These are phyloP conservation scores for Poecilia velifera DNA, from an alignment of 2,797 vertebrate genomes.

Conservation along the genomic window DNA sequence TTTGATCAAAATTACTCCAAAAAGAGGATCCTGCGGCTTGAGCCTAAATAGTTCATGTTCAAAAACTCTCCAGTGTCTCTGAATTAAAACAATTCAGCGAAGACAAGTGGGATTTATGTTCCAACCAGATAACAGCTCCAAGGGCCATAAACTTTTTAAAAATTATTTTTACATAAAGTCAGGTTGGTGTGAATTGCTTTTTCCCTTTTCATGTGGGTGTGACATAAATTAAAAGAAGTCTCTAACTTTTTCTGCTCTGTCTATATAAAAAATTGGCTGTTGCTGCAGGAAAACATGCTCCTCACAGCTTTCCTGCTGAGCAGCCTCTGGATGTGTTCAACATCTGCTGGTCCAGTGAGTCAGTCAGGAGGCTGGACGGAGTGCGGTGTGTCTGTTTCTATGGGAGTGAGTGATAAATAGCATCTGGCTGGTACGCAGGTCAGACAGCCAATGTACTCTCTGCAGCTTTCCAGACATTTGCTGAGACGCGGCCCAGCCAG, in stretches of 20 bases:
- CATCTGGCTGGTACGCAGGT: slow-evolving; percentile 44
- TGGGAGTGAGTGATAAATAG: slow-evolving; percentile 55
- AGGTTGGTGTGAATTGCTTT: background rate
- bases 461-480: slow-evolving; percentile 46
- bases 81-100: background rate
- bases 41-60: background rate
- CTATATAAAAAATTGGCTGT: background rate
- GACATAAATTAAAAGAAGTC: background rate
- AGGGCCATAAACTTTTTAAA: background rate
- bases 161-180: background rate
- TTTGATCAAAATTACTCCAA: background rate
- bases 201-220: background rate
- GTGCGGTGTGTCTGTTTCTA: slow-evolving; percentile 34
- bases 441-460: slow-evolving; percentile 36
- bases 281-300: background rate
- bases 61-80: background rate
- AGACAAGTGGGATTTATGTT: background rate
- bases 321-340: slow-evolving; percentile 42
- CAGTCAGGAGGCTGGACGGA: slow-evolving; percentile 9
- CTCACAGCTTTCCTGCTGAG: background rate
- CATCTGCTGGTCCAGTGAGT: slow-evolving; percentile 35
- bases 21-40: background rate
- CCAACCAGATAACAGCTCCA: background rate
- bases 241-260: background rate
- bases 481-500: slow-evolving; percentile 57